Conservation (phyloP, 2,888 invertebrate species). For the Ceratothoa steindachneri region DNA sequence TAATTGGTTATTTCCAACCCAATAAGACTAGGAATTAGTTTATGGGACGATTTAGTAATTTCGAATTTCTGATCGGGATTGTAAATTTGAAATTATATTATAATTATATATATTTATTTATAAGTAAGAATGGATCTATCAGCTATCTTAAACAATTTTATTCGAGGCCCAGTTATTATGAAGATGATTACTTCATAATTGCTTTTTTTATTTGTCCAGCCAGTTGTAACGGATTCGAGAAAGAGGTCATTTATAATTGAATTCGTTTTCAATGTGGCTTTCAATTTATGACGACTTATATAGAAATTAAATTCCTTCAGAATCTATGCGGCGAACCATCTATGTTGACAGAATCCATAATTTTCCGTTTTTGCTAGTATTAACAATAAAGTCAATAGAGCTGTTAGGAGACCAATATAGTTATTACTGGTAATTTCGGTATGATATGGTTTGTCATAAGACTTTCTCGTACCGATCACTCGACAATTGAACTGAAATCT, state of each 20-base stretch:
- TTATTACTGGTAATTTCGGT: background rate
- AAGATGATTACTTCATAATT: background rate
- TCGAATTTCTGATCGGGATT: no score
- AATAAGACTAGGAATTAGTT: no score
- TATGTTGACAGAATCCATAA: no score
- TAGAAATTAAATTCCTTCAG: no score
- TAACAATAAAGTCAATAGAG: background rate
- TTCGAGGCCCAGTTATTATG: background rate
- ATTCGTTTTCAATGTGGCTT: background rate
- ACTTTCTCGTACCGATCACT: background rate
- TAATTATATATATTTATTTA: background rate
- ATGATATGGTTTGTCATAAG: background rate
- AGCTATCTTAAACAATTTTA: background rate
- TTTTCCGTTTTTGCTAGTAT: background rate
- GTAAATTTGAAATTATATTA: no score
- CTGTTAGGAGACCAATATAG: background rate
- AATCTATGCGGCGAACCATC: no score
- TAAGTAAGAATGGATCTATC: background rate
- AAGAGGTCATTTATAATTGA: background rate
- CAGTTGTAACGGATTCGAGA: background rate
- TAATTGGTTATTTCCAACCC: no score
- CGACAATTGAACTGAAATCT: background rate
- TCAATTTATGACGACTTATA: no score
- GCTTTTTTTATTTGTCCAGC: background rate
- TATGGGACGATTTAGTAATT: no score